These are phyloP conservation scores for Chloromyia formosa DNA, from an alignment of 2,888 invertebrate species.

Conservation along the genomic window DNA sequence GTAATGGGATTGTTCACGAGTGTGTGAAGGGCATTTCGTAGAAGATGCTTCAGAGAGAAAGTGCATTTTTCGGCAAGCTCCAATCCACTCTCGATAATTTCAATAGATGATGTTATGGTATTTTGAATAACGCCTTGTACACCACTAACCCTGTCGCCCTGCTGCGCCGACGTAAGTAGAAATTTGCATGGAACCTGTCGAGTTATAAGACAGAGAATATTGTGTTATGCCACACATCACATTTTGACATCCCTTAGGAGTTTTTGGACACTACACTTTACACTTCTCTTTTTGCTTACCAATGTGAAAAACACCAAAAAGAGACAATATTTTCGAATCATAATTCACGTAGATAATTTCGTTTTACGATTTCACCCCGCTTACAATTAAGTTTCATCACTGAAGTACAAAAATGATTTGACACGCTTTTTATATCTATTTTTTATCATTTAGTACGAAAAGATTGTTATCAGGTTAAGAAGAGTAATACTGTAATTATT, in stretches of 20 bases:
- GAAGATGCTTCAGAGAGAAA: not conserved
- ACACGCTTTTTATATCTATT: constrained; percentile 22
- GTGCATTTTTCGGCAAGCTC: not conserved
- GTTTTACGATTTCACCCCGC: not conserved
- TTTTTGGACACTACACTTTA: no score
- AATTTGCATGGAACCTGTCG: no score
- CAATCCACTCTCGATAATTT: constrained; percentile 1
- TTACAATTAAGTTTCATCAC: not conserved
- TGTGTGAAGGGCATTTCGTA: not conserved
- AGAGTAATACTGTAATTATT: not conserved
- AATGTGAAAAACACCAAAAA: not conserved
- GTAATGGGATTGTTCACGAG: constrained; percentile 17
- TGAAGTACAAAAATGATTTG: not conserved
- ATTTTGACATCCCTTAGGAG: no score
- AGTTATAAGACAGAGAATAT: no score
- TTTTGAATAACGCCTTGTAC: not conserved
- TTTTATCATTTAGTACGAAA: constrained; percentile 1
- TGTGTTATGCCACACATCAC: not conserved
- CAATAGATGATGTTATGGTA: not conserved
- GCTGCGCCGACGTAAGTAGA: no score
- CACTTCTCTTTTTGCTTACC: no score
- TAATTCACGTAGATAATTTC: not conserved
- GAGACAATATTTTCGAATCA: not conserved
- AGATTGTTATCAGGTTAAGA: not conserved
- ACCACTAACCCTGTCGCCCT: not conserved